A percentile compares a stretch with the other conserved stretches of the same genome.
Evolutionary conservation across 2,113 vertebrate species (phyloP).

Genomic region (Paralichthys olivaceus): DNA sequence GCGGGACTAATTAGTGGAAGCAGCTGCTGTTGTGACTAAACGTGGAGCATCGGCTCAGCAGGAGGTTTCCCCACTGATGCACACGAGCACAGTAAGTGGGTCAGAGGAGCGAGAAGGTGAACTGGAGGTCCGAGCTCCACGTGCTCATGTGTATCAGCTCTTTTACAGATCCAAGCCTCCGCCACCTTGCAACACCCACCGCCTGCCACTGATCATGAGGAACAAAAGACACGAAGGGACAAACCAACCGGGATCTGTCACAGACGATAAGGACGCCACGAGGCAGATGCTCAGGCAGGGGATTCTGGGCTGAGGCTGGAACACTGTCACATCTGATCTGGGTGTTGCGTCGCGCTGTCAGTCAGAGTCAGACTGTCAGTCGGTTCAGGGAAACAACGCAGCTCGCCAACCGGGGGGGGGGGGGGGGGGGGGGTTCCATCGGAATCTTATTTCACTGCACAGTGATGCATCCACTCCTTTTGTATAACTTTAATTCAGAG

Average conservation of each 20-base stretch:
- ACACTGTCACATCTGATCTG: constrained; percentile 62
- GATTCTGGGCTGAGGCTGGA: constrained; percentile 35
- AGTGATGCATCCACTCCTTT: too few species aligned
- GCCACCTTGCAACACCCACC: too few species aligned
- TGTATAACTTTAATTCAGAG: too few species aligned
- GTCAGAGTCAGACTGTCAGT: constrained; percentile 7
- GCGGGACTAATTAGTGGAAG: constrained; percentile 51
- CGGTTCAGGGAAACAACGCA: constrained; percentile 5
- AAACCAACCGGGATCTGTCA: too few species aligned
- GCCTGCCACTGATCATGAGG: too few species aligned
- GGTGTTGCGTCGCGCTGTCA: not conserved
- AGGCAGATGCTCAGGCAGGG: not conserved
- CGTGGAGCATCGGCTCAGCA: not conserved
- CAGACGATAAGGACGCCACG: too few species aligned
- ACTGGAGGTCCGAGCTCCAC: not conserved
- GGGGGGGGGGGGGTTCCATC: too few species aligned
- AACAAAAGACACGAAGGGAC: too few species aligned
- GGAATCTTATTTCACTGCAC: too few species aligned
- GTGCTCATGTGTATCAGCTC: too few species aligned
- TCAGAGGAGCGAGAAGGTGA: not conserved
- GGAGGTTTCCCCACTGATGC: not conserved
- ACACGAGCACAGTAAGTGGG: constrained; percentile 1
- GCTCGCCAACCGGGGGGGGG: too few species aligned
- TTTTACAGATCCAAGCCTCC: too few species aligned
- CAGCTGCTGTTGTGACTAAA: constrained; percentile 50